phyloP scores from a whole-genome alignment of 2,888 invertebrate species.

The Chromoteleia sp. region DNA sequence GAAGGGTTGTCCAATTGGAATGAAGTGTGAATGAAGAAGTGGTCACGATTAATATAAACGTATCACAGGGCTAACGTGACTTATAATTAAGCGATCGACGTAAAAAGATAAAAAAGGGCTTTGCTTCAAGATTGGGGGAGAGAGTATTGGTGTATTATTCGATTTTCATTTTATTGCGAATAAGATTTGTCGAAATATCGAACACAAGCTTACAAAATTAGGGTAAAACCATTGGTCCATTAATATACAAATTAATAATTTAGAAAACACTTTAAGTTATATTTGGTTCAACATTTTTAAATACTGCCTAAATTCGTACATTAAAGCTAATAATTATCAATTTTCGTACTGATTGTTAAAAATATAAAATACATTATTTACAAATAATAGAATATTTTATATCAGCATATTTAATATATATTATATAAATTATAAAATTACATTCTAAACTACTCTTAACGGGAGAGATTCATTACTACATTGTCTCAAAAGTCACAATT shows the following conservation, averaged over 20 bases:
- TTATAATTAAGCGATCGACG: constrained; percentile 57
- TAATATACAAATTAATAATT: not conserved
- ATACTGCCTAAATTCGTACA: constrained; percentile 18
- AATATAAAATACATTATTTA: constrained; percentile 24
- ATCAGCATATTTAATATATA: not conserved
- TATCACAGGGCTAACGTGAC: constrained; percentile 67
- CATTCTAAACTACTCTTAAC: not conserved
- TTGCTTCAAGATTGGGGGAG: constrained; percentile 1
- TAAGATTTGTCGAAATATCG: constrained; percentile 12
- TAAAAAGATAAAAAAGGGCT: constrained; percentile 11
- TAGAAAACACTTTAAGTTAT: not conserved
- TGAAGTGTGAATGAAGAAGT: constrained; percentile 40
- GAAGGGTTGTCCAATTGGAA: constrained; percentile 33
- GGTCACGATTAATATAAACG: constrained; percentile 61
- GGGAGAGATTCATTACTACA: not conserved
- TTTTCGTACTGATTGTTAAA: not conserved
- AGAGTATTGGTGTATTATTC: not conserved
- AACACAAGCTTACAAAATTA: not conserved
- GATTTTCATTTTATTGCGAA: not conserved
- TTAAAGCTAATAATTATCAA: constrained; percentile 15
- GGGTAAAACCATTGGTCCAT: too few species aligned
- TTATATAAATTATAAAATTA: constrained; percentile 16
- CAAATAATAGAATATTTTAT: constrained; percentile 19
- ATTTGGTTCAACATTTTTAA: constrained; percentile 13
- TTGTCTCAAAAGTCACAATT: not conserved